Evolutionary conservation across 2,888 invertebrate species (phyloP).

Genomic region (Microchrysa polita): DNA sequence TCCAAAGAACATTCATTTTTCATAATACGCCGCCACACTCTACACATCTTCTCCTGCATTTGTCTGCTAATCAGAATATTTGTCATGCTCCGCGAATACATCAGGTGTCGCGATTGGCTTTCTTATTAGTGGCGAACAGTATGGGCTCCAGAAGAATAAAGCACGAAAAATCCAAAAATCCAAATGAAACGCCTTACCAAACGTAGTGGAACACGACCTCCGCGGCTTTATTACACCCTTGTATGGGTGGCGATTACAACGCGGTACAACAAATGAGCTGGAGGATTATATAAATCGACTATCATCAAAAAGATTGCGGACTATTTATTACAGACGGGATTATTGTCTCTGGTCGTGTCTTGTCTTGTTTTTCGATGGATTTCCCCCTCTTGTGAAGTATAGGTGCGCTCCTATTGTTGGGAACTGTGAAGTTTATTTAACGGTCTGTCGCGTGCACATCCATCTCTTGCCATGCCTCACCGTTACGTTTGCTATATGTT

Average conservation of each 20-base stretch:
- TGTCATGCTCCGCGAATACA: slow-evolving; percentile 18
- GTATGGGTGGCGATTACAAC: slow-evolving; percentile 18
- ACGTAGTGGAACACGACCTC: neutral
- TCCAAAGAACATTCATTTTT: slow-evolving; percentile 54
- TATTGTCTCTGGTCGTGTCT: slow-evolving; percentile 20
- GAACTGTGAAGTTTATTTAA: slow-evolving; percentile 27
- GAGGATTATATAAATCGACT: slow-evolving; percentile 32
- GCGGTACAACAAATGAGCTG: slow-evolving; percentile 30
- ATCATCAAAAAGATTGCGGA: slow-evolving; percentile 28
- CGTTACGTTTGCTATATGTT: too few relatives aligned
- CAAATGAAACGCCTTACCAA: too few relatives aligned
- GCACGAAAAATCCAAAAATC: too few relatives aligned
- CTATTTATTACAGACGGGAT: slow-evolving; percentile 20
- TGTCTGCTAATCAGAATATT: neutral
- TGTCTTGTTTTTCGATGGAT: neutral
- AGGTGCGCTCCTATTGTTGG: neutral
- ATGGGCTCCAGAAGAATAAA: neutral
- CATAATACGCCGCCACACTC: neutral
- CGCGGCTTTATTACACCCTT: slow-evolving; percentile 17
- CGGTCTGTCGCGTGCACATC: slow-evolving; percentile 20
- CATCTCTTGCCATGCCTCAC: slow-evolving; percentile 9
- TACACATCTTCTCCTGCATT: neutral
- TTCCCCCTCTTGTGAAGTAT: too few relatives aligned
- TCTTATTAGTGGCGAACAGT: slow-evolving; percentile 5
- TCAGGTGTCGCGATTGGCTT: slow-evolving; percentile 30